Percentiles rank a stretch among this genome's conserved stretches.
Evolutionary conservation across 2,888 invertebrate genomes (phyloP).

Genomic region (Brachycybe producta): DNA sequence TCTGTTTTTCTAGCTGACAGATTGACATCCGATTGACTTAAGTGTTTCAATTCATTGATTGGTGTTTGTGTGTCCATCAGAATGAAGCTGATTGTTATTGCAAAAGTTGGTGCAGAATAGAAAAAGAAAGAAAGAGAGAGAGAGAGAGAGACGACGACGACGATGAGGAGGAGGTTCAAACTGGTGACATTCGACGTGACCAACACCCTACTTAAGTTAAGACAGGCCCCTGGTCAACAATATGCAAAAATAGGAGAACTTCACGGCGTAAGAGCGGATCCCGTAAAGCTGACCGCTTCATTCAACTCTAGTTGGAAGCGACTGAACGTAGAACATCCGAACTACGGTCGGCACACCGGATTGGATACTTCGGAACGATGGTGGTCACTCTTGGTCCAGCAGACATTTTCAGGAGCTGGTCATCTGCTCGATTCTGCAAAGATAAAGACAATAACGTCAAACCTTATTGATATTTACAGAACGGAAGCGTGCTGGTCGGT

Average conservation of each 20-base stretch:
- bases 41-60: no score
- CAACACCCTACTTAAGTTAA: conserved; percentile 64
- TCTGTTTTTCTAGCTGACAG: no score
- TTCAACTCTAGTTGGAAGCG: conserved; percentile 51
- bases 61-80: no score
- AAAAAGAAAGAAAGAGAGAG: no score
- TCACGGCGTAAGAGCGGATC: conserved; percentile 49
- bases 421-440: conserved; percentile 19
- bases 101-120: no score
- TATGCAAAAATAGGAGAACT: conserved; percentile 56
- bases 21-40: no score
- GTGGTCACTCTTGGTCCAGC: conserved; percentile 60
- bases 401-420: conserved; percentile 45
- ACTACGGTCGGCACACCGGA: conserved; percentile 57
- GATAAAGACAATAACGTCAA: conserved; percentile 27
- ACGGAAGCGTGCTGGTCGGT: conserved; percentile 60
- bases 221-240: conserved; percentile 53
- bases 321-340: conserved; percentile 57
- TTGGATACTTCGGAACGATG: conserved; percentile 59
- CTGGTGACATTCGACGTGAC: conserved; percentile 75
- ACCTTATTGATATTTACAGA: conserved; percentile 45
- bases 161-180: conserved; percentile 20
- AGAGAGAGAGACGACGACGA: no score
- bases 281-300: conserved; percentile 44
- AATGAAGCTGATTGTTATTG: no score